A percentile compares a stretch with the other conserved stretches of the same genome.
Conservation (phyloP, 2,113 vertebrate species). For the Nannobrachium achirus region DNA sequence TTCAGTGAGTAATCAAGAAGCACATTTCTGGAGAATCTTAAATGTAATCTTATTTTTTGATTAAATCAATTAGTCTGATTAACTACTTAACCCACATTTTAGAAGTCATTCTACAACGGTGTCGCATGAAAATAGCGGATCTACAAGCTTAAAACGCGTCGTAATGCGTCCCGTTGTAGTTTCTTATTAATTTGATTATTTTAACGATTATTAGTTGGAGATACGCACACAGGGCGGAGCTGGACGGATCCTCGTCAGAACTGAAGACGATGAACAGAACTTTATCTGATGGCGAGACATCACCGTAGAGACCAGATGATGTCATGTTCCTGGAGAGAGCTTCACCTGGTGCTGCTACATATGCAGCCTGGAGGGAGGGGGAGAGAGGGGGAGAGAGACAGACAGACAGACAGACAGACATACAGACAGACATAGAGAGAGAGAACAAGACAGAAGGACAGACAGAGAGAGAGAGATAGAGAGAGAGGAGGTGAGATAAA, state of each 20-base stretch:
- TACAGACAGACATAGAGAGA: not conserved
- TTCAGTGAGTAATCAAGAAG: too few species aligned
- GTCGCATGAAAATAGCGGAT: too few species aligned
- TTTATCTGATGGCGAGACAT: conserved; percentile 60
- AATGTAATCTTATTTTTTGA: too few species aligned
- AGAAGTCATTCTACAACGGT: too few species aligned
- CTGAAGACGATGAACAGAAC: conserved; percentile 88
- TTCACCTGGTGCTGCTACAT: conserved; percentile 73
- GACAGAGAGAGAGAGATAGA: too few species aligned
- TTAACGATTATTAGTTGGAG: conserved; percentile 39
- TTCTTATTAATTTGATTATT: too few species aligned
- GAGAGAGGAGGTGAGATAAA: not conserved
- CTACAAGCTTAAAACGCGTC: too few species aligned
- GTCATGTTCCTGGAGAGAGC: conserved; percentile 74
- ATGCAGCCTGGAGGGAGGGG: conserved; percentile 79
- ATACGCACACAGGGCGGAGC: conserved; percentile 88
- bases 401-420: not conserved
- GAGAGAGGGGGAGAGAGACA: not conserved
- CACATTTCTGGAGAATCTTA: too few species aligned
- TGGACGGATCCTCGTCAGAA: conserved; percentile 73
- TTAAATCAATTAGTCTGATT: too few species aligned
- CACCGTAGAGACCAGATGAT: conserved; percentile 35
- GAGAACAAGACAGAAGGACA: not conserved
- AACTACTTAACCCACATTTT: too few species aligned
- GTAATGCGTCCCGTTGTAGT: too few species aligned